phyloP scores from a whole-genome alignment of 92 coral and sea anemone genomes.

The Virgularia gustaviana region DNA sequence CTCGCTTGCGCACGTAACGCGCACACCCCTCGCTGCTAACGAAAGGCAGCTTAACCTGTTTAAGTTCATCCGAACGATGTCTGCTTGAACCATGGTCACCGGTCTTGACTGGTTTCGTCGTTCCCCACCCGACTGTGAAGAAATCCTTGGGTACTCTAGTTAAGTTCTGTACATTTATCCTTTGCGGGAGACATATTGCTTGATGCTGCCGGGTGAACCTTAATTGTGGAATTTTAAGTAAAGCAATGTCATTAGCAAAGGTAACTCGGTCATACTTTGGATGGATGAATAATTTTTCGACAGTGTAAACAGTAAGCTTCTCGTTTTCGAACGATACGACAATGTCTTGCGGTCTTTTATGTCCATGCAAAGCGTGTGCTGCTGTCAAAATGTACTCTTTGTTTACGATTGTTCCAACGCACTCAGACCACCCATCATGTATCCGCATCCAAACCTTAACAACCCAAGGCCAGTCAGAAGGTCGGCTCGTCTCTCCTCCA shows the following conservation, averaged over 20 bases:
- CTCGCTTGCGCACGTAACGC: neutral
- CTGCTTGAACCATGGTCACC: neutral
- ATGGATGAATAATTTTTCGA: neutral
- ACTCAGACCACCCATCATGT: no score
- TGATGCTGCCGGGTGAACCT: slow-evolving; percentile 28
- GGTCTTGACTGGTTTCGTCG: neutral
- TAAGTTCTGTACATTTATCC: slow-evolving; percentile 6
- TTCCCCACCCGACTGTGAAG: slow-evolving; percentile 65
- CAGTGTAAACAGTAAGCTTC: neutral
- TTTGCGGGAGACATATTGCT: slow-evolving; percentile 54
- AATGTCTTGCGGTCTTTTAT: no score
- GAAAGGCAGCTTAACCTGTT: slow-evolving; percentile 55
- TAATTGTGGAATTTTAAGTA: slow-evolving; percentile 45
- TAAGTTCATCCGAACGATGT: slow-evolving; percentile 43
- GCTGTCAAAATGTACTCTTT: no score
- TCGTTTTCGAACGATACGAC: neutral
- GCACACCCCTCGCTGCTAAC: slow-evolving; percentile 45
- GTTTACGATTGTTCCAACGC: no score
- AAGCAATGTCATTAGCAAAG: slow-evolving; percentile 49
- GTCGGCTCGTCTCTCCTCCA: no score
- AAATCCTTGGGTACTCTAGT: slow-evolving; percentile 20
- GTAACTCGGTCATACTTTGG: neutral
- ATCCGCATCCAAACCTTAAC: no score
- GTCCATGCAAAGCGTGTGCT: no score
- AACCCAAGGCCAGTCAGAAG: no score